These are phyloP conservation scores for Hexactinellida sp. DNA, from an alignment of 37 sponge, comb jelly and placozoan species.

Conservation along the genomic window DNA sequence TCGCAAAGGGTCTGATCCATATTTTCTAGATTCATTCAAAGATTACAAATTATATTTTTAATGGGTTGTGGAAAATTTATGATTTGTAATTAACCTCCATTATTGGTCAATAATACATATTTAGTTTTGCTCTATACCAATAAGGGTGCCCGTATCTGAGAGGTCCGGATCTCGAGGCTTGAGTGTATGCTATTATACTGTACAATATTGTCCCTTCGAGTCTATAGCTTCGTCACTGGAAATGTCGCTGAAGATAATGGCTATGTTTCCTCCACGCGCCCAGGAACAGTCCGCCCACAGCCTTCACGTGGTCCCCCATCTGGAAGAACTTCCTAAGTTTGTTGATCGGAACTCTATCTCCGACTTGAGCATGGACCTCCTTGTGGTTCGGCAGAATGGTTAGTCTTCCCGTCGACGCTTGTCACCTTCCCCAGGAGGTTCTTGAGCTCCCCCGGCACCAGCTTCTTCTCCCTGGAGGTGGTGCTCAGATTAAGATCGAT, in stretches of 20 bases:
- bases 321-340: conserved; percentile 76
- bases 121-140: too few species aligned
- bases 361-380: conserved; percentile 70
- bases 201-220: too few species aligned
- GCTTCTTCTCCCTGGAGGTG: conserved; percentile 9
- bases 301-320: conserved; percentile 93
- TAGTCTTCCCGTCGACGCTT: conserved; percentile 50
- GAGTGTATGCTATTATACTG: too few species aligned
- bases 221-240: conserved; percentile 83
- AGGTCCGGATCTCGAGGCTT: too few species aligned
- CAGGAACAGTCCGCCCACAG: conserved; percentile 69
- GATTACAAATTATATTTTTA: too few species aligned
- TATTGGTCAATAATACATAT: too few species aligned
- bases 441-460: conserved; percentile 74
- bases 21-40: too few species aligned
- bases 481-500: conserved; percentile 38
- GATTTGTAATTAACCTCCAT: too few species aligned
- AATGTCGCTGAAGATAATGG: conserved; percentile 80
- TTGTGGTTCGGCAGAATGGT: too few species aligned
- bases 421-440: conserved; percentile 75
- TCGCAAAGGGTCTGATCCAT: too few species aligned
- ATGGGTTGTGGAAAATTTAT: too few species aligned
- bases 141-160: too few species aligned
- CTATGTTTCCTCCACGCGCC: conserved; percentile 79
- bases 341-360: conserved; percentile 49